Percentiles rank a stretch among this genome's conserved stretches.
Evolutionary conservation across 2,888 invertebrate genomes (phyloP).

Genomic region (Smittia aterrima): DNA sequence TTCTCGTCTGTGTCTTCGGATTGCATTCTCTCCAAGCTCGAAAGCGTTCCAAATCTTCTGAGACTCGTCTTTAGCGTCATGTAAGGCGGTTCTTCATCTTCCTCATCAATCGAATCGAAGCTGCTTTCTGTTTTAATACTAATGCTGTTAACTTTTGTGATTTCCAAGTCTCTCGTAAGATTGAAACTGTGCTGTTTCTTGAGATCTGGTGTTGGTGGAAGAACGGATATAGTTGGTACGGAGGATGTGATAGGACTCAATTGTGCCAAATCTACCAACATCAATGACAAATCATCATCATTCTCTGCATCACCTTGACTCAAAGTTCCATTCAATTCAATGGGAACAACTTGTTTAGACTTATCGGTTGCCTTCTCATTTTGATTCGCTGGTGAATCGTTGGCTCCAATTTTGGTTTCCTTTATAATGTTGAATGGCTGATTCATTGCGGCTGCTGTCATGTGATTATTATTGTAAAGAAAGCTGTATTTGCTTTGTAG

Average conservation of each 20-base stretch:
- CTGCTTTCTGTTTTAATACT: constrained; percentile 56
- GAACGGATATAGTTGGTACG: constrained; percentile 69
- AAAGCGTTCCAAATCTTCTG: constrained; percentile 66
- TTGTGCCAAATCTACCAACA: constrained; percentile 64
- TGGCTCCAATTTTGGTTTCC: constrained; percentile 38
- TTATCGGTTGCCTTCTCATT: neutral
- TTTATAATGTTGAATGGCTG: constrained; percentile 39
- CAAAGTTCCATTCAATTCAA: neutral
- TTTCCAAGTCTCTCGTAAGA: constrained; percentile 31
- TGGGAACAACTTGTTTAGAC: neutral
- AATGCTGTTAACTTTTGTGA: constrained; percentile 44
- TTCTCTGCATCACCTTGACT: constrained; percentile 53
- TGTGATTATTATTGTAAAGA: constrained; percentile 39
- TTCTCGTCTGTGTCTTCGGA: constrained; percentile 61
- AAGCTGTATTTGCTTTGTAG: constrained; percentile 36
- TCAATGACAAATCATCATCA: constrained; percentile 65
- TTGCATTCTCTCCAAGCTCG: constrained; percentile 67
- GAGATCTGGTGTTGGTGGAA: constrained; percentile 72
- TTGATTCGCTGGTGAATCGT: neutral
- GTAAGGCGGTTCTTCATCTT: constrained; percentile 72
- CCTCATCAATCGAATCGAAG: constrained; percentile 63
- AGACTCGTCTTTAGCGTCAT: constrained; percentile 60
- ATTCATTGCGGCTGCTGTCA: constrained; percentile 30
- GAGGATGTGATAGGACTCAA: constrained; percentile 56
- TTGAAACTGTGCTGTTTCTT: constrained; percentile 45